phyloP scores from a whole-genome alignment of 1,140 invertebrate genomes.

The Palaemon carinicauda region DNA sequence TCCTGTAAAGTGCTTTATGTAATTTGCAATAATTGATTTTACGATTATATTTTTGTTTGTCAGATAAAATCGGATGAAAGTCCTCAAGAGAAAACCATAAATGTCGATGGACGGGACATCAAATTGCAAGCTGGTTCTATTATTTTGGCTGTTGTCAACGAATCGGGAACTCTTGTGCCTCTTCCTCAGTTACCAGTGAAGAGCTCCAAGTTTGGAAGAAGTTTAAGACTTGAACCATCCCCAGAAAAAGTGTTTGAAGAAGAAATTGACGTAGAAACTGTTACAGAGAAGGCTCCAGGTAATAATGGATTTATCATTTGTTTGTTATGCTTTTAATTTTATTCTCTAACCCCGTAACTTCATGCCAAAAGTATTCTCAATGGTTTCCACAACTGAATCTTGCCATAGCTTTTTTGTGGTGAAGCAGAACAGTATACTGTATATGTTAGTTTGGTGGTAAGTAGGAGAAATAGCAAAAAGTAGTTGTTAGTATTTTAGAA shows the following conservation, averaged over 20 bases:
- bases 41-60: too few relatives aligned
- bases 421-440: too few relatives aligned
- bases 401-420: too few relatives aligned
- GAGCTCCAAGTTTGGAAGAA: background rate
- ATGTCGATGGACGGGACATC: background rate
- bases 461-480: too few relatives aligned
- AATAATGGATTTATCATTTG: background rate
- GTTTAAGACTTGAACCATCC: background rate
- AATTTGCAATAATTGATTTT: background rate
- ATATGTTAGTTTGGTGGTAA: too few relatives aligned
- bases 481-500: too few relatives aligned
- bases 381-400: too few relatives aligned
- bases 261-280: constrained; percentile 41
- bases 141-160: constrained; percentile 38
- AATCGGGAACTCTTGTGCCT: constrained; percentile 34
- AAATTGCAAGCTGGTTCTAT: constrained; percentile 36
- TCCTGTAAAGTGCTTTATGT: background rate
- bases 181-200: constrained; percentile 22
- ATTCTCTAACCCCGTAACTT: too few relatives aligned
- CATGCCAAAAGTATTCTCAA: too few relatives aligned
- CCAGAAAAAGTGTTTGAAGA: constrained; percentile 11
- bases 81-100: background rate
- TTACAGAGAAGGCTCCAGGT: constrained; percentile 40
- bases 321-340: too few relatives aligned
- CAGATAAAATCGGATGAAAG: background rate